These are phyloP conservation scores for Eucera pruinosa DNA, from an alignment of 2,888 invertebrate genomes.

Conservation along the genomic window DNA sequence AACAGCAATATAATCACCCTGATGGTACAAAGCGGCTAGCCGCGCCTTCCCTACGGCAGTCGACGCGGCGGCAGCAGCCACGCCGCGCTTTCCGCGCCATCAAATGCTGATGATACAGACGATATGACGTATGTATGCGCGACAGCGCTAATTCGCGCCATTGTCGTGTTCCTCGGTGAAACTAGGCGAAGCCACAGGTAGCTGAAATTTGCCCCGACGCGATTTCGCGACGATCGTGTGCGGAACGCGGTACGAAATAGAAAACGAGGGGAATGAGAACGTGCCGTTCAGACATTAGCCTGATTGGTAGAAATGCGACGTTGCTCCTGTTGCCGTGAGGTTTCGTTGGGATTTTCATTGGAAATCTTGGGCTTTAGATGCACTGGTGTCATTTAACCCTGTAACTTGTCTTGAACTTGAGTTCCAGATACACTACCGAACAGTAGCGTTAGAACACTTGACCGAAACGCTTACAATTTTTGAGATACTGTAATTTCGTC, in stretches of 20 bases:
- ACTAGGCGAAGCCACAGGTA: constrained; percentile 80
- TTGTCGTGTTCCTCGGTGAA: constrained; percentile 76
- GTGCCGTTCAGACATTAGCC: constrained; percentile 29
- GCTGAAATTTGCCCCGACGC: constrained; percentile 58
- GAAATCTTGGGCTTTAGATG: too few relatives aligned
- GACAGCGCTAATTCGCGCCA: constrained; percentile 79
- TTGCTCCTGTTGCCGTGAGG: not conserved
- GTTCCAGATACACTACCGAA: too few relatives aligned
- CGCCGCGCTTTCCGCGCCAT: constrained; percentile 73
- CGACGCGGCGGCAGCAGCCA: constrained; percentile 64
- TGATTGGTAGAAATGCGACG: constrained; percentile 34
- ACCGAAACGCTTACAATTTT: too few relatives aligned
- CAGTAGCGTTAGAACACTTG: too few relatives aligned
- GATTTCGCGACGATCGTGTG: constrained; percentile 20
- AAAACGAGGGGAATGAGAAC: constrained; percentile 28
- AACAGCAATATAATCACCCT: constrained; percentile 83
- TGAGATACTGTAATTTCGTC: too few relatives aligned
- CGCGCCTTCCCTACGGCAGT: constrained; percentile 71
- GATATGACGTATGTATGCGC: constrained; percentile 79
- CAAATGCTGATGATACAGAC: constrained; percentile 83
- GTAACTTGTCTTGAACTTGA: too few relatives aligned
- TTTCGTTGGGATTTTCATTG: not conserved
- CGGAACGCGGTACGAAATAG: constrained; percentile 20
- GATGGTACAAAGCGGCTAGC: constrained; percentile 82
- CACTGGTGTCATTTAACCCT: too few relatives aligned